Conservation (phyloP, 2,888 invertebrate genomes). For the Chorisops tibialis region DNA sequence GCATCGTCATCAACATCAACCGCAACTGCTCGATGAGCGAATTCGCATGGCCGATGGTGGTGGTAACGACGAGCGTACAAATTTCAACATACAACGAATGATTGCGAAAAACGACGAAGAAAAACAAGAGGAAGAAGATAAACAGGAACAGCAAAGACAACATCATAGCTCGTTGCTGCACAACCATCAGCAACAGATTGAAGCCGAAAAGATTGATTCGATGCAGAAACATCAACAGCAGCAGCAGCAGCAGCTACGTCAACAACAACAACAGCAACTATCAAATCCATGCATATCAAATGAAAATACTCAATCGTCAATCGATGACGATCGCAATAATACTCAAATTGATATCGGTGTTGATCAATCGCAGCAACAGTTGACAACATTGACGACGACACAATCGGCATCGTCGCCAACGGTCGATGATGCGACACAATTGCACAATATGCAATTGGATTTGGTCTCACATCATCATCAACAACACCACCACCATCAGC, state of each 20-base stretch:
- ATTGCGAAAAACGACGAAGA: no score
- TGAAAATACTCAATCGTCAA: background rate
- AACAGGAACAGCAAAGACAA: slow-evolving; percentile 6
- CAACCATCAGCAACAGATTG: background rate
- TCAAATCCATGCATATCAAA: background rate
- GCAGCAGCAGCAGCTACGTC: background rate
- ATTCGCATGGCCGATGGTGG: no score
- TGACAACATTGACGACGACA: background rate
- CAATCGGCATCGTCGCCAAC: background rate
- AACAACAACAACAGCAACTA: background rate
- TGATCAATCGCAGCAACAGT: background rate
- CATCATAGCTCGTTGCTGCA: background rate
- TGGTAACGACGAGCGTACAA: slow-evolving; percentile 12
- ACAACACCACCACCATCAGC: slow-evolving; percentile 19
- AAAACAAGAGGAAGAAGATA: slow-evolving; percentile 10
- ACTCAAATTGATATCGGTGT: background rate
- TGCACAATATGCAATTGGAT: background rate
- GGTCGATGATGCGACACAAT: background rate
- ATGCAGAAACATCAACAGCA: background rate
- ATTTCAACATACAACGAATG: background rate
- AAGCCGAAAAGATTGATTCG: background rate
- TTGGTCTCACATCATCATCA: background rate
- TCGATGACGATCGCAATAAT: background rate
- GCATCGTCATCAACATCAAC: background rate
- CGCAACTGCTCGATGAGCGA: background rate